These are phyloP conservation scores for Chloropsis hardwickii DNA, from an alignment of 2,113 vertebrate species.

Conservation along the genomic window DNA sequence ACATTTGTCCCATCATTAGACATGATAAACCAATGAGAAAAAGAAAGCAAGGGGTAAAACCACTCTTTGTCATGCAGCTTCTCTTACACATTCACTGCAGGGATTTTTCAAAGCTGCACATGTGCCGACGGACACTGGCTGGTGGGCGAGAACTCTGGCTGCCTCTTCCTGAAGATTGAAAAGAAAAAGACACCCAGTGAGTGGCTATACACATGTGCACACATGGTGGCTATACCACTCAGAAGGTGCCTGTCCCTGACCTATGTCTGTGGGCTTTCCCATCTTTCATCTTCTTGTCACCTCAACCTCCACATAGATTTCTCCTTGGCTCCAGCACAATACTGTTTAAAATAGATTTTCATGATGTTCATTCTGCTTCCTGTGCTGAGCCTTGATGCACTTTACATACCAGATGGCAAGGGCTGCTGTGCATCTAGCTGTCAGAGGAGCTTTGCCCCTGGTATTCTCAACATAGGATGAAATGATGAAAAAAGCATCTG, in stretches of 20 bases:
- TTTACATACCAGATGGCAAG: neutral
- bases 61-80: conserved; percentile 81
- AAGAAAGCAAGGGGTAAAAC: conserved; percentile 78
- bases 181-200: conserved; percentile 82
- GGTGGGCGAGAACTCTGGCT: conserved; percentile 83
- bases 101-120: conserved; percentile 83
- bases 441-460: neutral
- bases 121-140: conserved; percentile 83
- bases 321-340: neutral
- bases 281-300: neutral
- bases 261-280: neutral
- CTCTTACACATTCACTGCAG: conserved; percentile 85
- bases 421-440: neutral
- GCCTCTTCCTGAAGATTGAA: conserved; percentile 84
- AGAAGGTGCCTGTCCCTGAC: conserved; percentile 47
- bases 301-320: neutral
- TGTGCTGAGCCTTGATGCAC: neutral
- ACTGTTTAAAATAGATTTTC: neutral
- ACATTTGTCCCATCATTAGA: conserved; percentile 71
- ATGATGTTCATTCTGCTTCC: neutral
- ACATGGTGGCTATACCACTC: conserved; percentile 64
- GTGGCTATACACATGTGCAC: conserved; percentile 70
- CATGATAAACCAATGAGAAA: conserved; percentile 74
- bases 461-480: neutral
- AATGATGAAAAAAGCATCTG: neutral